Conservation (phyloP, 2,113 vertebrate genomes). For the Leucosticte australis region DNA sequence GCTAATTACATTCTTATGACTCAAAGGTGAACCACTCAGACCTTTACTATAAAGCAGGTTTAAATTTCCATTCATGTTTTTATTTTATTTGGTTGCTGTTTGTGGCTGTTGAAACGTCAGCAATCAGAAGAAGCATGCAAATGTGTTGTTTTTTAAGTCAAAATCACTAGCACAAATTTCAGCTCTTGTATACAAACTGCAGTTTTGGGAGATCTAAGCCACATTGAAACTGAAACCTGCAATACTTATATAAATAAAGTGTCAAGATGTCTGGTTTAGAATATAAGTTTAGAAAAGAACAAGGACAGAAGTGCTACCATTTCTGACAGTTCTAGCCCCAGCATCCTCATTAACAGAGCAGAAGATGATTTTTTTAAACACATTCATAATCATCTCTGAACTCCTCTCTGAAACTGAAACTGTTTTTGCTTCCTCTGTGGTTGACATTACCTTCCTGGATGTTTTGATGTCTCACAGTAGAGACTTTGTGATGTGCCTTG, state of each 20-base stretch:
- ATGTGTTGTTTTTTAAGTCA: neutral
- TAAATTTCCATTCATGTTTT: neutral
- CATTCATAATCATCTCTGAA: neutral
- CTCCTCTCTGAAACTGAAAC: neutral
- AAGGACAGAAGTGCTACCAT: neutral
- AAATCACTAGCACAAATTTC: neutral
- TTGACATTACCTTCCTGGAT: neutral
- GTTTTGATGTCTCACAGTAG: neutral
- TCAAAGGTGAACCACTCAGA: neutral
- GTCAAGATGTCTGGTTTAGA: neutral
- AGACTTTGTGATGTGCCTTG: neutral
- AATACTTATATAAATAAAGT: slow-evolving; percentile 40
- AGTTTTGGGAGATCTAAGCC: slow-evolving; percentile 16
- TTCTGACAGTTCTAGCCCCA: slow-evolving; percentile 8
- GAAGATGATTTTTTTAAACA: neutral
- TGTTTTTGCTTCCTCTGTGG: neutral
- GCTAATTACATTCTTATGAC: neutral
- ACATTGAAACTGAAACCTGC: neutral
- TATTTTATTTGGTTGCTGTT: neutral
- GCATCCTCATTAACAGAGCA: slow-evolving; percentile 21
- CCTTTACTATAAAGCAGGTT: neutral
- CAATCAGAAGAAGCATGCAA: neutral
- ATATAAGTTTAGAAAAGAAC: slow-evolving; percentile 34
- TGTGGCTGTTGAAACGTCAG: neutral
- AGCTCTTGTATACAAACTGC: slow-evolving; percentile 24